A percentile compares a stretch with the other conserved stretches of the same genome.
Evolutionary conservation across 2,888 invertebrate species (phyloP).

Genomic region (Dicranocentrus wangi): DNA sequence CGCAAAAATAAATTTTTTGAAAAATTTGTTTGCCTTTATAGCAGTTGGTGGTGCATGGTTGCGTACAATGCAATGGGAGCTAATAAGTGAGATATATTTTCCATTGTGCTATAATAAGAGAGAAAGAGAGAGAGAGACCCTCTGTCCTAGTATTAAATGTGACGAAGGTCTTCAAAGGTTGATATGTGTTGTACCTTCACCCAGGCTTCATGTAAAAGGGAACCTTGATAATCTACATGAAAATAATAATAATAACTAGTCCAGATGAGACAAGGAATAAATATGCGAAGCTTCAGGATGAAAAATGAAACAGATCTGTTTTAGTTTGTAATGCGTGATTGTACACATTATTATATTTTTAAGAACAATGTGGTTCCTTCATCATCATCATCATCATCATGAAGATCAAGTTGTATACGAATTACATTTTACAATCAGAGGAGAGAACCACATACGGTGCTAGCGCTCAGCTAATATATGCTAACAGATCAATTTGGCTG

Average conservation of each 20-base stretch:
- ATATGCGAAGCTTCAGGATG: background rate
- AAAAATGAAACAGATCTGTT: background rate
- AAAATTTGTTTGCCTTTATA: slow-evolving; percentile 26
- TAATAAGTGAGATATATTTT: too few species aligned
- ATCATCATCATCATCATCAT: slow-evolving; percentile 52
- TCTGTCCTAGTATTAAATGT: slow-evolving; percentile 24
- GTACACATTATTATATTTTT: slow-evolving; percentile 15
- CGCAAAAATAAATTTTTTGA: slow-evolving; percentile 27
- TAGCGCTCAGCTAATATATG: background rate
- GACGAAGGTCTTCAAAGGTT: slow-evolving; percentile 40
- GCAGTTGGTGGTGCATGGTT: slow-evolving; percentile 34
- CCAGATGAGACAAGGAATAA: slow-evolving; percentile 12
- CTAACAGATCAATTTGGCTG: background rate
- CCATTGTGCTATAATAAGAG: background rate
- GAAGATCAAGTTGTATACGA: slow-evolving; percentile 46
- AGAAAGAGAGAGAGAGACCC: too few species aligned
- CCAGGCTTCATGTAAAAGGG: slow-evolving; percentile 19
- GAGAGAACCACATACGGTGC: slow-evolving; percentile 14
- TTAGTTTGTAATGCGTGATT: too few species aligned
- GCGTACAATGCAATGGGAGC: too few species aligned
- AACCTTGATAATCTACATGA: slow-evolving; percentile 36
- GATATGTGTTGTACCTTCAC: slow-evolving; percentile 18
- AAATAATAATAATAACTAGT: background rate
- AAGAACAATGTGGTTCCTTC: slow-evolving; percentile 49
- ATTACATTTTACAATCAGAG: slow-evolving; percentile 33